phyloP scores from a whole-genome alignment of 2,797 vertebrate species.

The Tadarida brasiliensis region DNA sequence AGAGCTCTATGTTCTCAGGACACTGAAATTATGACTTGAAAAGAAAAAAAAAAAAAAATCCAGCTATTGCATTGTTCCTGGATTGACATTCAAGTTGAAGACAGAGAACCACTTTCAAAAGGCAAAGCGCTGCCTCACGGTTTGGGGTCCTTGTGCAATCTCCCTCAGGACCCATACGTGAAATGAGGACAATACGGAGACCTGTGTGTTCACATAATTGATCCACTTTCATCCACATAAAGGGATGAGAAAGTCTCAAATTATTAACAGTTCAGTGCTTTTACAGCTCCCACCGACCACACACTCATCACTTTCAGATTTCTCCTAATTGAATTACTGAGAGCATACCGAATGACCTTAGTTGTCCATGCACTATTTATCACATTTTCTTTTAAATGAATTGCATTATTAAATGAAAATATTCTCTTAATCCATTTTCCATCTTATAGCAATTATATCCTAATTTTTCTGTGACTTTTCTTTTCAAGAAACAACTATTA shows the following conservation, averaged over 20 bases:
- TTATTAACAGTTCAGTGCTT: slow-evolving; percentile 82
- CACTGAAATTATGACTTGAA: slow-evolving; percentile 55
- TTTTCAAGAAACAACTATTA: slow-evolving; percentile 69
- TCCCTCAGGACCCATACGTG: slow-evolving; percentile 53
- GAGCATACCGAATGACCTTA: slow-evolving; percentile 77
- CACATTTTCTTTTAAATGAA: slow-evolving; percentile 77
- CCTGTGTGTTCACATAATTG: slow-evolving; percentile 69
- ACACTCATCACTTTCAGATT: slow-evolving; percentile 55
- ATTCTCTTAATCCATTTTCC: slow-evolving; percentile 61
- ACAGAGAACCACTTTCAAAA: slow-evolving; percentile 41
- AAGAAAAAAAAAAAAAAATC: background rate
- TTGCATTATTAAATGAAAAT: slow-evolving; percentile 77
- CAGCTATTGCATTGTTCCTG: background rate
- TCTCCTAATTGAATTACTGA: slow-evolving; percentile 81
- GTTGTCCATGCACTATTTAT: slow-evolving; percentile 79
- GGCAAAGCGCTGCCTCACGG: background rate
- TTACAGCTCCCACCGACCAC: slow-evolving; percentile 79
- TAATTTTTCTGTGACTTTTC: slow-evolving; percentile 80
- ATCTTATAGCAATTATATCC: slow-evolving; percentile 56
- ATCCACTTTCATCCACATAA: slow-evolving; percentile 74
- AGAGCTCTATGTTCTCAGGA: background rate
- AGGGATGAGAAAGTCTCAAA: slow-evolving; percentile 78
- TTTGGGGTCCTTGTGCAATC: slow-evolving; percentile 12
- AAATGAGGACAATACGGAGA: slow-evolving; percentile 77
- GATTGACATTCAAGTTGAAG: slow-evolving; percentile 56